Evolutionary conservation across 1,140 invertebrate genomes (phyloP), one percentile per base, ranked within the genome.

Genomic region (Anthonomus grandis): DNA sequence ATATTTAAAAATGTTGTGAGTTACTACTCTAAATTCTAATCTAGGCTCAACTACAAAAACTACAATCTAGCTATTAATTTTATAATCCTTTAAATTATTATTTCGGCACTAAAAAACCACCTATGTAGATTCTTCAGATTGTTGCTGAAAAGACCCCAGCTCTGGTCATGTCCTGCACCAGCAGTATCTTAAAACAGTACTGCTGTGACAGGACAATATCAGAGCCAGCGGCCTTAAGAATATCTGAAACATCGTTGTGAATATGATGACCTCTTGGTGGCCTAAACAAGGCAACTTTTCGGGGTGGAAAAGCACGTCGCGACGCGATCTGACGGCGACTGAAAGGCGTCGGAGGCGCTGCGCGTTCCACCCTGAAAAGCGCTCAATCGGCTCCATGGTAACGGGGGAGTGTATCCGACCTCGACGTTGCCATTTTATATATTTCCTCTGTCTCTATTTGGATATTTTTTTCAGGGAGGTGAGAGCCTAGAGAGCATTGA

Each of bases 191-290:
- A 71, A 73, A 74, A 74, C 78, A 81, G 81, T 91, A 91, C 88
- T 91, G 89, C 89, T 91, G 89, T 91, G 88, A 90, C 88, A 90
- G 86, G 89, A 91, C 89, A 91, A 91, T 91, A 91, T 91, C 83
- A 86, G 78, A 81, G 84, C 76, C 74, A 78, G 17, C 8, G 22
- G 56, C 25, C 34, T 18, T 37, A 37, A 27, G 76, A 72, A 57
- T 63, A 66, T 73, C 70, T 74, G 27, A 24, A 21, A 12, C 48
- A 25, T 37, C 18, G 19, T n/a, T 44, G 54, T n/a, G 15, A 44
- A 37, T 17, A 27, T 31, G 25, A 23, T 53, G 17, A 17, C 18
- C 9, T 15, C 47, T 48, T 34, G 34, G 24, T 47, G 25, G 13
- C 12, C 12, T 48, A 21, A 37, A 34, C 24, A 19, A 39, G 64